Conservation (phyloP, 2,797 vertebrate species). For the Pseudomugil gertrudae region DNA sequence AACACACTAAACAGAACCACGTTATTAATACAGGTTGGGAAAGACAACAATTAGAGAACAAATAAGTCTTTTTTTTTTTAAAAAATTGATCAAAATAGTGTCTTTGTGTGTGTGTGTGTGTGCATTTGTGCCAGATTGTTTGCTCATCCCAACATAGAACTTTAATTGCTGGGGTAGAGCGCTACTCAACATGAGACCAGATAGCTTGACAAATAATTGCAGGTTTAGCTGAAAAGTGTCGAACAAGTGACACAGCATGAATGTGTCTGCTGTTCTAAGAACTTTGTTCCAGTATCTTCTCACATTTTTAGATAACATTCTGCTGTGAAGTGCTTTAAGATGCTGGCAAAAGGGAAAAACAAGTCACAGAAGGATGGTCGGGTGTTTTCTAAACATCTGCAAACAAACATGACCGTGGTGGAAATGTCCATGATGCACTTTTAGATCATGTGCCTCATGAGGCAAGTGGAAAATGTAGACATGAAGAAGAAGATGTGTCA, state of each 20-base stretch:
- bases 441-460: conserved; percentile 60
- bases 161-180: conserved; percentile 72
- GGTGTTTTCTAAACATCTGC: conserved; percentile 56
- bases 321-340: conserved; percentile 44
- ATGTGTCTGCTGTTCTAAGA: conserved; percentile 55
- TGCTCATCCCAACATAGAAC: conserved; percentile 76
- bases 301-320: conserved; percentile 41
- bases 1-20: conserved; percentile 22
- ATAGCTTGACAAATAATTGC: conserved; percentile 80
- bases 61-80: too few relatives aligned
- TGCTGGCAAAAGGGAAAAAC: conserved; percentile 52
- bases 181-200: conserved; percentile 63
- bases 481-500: conserved; percentile 62
- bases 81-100: conserved; percentile 18
- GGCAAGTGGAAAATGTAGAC: conserved; percentile 68
- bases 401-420: conserved; percentile 51
- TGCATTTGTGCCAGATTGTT: conserved; percentile 27
- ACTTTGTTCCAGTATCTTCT: conserved; percentile 59
- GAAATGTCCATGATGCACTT: conserved; percentile 50
- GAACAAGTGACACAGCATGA: conserved; percentile 50
- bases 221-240: conserved; percentile 67
- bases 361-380: conserved; percentile 44
- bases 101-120: conserved; percentile 14
- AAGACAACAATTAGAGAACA: conserved; percentile 5
- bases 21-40: conserved; percentile 30